These are phyloP conservation scores for Aix galericulata DNA, from an alignment of 2,113 vertebrate species.

Conservation along the genomic window DNA sequence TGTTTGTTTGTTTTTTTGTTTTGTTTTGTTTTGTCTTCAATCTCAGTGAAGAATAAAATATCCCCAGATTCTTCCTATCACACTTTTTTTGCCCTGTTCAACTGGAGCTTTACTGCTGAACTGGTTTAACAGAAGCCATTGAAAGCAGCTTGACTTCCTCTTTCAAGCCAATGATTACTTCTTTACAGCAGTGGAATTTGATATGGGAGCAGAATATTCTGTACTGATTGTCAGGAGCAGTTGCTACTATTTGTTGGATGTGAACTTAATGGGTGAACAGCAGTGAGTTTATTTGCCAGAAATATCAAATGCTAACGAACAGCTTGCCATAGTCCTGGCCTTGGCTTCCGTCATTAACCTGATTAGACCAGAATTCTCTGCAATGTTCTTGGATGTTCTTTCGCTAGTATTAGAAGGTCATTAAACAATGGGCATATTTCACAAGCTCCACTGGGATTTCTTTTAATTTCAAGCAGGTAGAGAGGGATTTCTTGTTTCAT, in stretches of 20 bases:
- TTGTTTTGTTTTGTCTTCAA: background rate
- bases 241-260: conserved; percentile 40
- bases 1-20: background rate
- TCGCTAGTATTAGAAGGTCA: conserved; percentile 44
- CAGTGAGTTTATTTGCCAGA: conserved; percentile 58
- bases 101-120: background rate
- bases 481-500: conserved; percentile 36
- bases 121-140: background rate
- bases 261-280: conserved; percentile 44
- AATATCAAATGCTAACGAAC: conserved; percentile 65
- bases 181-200: background rate
- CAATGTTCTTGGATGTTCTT: conserved; percentile 54
- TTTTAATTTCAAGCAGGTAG: conserved; percentile 47
- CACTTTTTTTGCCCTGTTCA: background rate
- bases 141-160: background rate
- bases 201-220: background rate
- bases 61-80: background rate
- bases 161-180: background rate
- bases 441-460: background rate
- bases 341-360: conserved; percentile 49
- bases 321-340: conserved; percentile 55
- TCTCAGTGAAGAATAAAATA: background rate
- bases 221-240: background rate
- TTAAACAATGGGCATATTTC: conserved; percentile 45
- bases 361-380: conserved; percentile 53